A percentile compares a stretch with the other conserved stretches of the same genome.
Conservation (phyloP, 2,113 vertebrate species). For the Meriones unguiculatus region DNA sequence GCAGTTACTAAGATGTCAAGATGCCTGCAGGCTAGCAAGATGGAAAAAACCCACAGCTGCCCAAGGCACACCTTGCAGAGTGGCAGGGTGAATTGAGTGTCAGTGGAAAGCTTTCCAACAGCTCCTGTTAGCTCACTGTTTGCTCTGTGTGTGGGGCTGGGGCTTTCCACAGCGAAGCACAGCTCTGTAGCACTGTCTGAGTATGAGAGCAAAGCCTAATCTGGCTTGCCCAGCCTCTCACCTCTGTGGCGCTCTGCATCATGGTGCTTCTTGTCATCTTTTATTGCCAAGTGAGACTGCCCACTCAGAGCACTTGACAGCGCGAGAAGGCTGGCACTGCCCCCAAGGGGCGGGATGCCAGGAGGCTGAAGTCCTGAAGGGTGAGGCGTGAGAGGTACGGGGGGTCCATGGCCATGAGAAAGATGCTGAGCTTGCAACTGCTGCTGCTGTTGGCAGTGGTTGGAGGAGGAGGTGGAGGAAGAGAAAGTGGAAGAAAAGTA, state of each 20-base stretch:
- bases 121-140: constrained; percentile 82
- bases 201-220: constrained; percentile 86
- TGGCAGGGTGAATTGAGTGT: constrained; percentile 83
- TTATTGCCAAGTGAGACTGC: constrained; percentile 94
- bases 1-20: constrained; percentile 85
- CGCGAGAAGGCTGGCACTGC: constrained; percentile 95
- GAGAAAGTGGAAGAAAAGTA: background rate
- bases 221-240: constrained; percentile 91
- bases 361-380: constrained; percentile 95
- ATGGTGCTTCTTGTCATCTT: constrained; percentile 97
- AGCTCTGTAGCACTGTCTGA: constrained; percentile 81
- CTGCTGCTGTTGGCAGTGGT: constrained; percentile 87
- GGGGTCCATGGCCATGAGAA: constrained; percentile 95
- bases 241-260: constrained; percentile 97
- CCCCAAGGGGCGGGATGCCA: constrained; percentile 92
- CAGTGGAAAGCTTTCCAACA: constrained; percentile 81
- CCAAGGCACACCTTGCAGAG: constrained; percentile 83
- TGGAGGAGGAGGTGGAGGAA: background rate
- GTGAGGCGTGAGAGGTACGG: constrained; percentile 96
- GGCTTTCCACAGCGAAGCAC: constrained; percentile 84
- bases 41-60: constrained; percentile 79
- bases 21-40: constrained; percentile 83
- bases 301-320: constrained; percentile 94
- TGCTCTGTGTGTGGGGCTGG: constrained; percentile 81
- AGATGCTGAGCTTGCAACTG: constrained; percentile 95